Base-by-base conservation (phyloP, 2,113 vertebrate species). In the Athene noctua region DNA sequence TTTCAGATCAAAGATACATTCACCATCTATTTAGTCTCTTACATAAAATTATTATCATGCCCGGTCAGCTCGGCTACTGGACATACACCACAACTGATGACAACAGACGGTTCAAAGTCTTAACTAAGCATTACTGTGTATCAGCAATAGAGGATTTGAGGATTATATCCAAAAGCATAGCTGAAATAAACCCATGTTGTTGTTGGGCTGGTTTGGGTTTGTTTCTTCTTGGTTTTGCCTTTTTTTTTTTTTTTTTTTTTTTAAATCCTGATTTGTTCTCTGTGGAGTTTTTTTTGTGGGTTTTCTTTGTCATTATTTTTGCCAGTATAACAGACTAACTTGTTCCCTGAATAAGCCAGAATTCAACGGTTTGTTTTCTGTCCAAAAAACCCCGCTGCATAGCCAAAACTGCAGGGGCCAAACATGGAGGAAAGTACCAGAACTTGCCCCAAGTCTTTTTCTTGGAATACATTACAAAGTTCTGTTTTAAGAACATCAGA, bases 391-490 rank as follows among this genome's bases (percentile, higher is more conserved):
- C 47, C 25, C 1, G 0, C 38, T 29, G 3, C 25, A 21, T 2
- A 52, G 40, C 23, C 68, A 34, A 4, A 49, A 54, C 42, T 25
- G 26, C 36, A 73, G 32, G 47, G 20, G 19, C 21, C 32, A 46
- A 51, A 54, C 3, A 1, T 0, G 11, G 17, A 66, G 13, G 80
- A 78, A 83, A 21, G 52, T 13, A 61, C 26, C 38, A 74, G 55
- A 80, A 57, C 21, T 30, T 14, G 6, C 34, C 38, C 8, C 8
- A 4, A 5, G 17, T 46, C 22, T 44, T 42, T 40, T 40, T 73
- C 62, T 30, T 0, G 0, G 15, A 57, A 88, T 15, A n/a, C 44
- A 25, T 5, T 4, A 27, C 16, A 7, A 9, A 15, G 29, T 32
- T 62, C 36, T 30, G 25, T 40, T 47, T 57, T 27, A 51, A 47